Evolutionary conservation across 2,888 invertebrate species (phyloP).

Genomic region (Tachina lurida): DNA sequence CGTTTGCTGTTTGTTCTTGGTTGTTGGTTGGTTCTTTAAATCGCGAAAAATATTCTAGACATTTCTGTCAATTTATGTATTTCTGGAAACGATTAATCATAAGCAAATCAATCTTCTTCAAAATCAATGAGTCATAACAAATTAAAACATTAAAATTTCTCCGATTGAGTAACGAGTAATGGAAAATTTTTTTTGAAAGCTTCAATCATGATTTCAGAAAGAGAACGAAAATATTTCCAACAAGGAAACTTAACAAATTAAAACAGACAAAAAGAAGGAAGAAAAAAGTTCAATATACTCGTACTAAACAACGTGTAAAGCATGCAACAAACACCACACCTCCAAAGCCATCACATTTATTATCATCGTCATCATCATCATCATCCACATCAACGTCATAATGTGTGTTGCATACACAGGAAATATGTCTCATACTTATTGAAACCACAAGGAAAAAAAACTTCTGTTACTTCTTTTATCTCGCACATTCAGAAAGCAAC

Average conservation of each 20-base stretch:
- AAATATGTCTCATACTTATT: slow-evolving; percentile 57
- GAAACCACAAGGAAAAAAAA: slow-evolving; percentile 36
- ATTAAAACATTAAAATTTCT: slow-evolving; percentile 29
- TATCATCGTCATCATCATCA: slow-evolving; percentile 44
- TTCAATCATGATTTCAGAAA: slow-evolving; percentile 20
- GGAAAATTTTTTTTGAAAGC: not conserved
- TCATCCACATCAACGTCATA: slow-evolving; percentile 47
- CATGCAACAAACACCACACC: slow-evolving; percentile 58
- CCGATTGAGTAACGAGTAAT: slow-evolving; percentile 6
- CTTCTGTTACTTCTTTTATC: slow-evolving; percentile 46
- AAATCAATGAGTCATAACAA: slow-evolving; percentile 45
- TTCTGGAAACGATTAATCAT: not conserved
- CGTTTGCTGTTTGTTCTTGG: too few species aligned
- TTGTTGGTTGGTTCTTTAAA: not conserved
- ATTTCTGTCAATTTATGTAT: not conserved
- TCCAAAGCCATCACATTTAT: slow-evolving; percentile 59
- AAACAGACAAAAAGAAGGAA: not conserved
- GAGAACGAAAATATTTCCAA: not conserved
- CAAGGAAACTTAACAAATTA: slow-evolving; percentile 15
- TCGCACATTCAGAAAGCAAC: slow-evolving; percentile 40
- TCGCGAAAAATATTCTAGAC: not conserved
- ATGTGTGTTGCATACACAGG: slow-evolving; percentile 42
- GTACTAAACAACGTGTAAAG: slow-evolving; percentile 39
- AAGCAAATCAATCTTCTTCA: not conserved
- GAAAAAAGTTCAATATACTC: slow-evolving; percentile 62